Evolutionary conservation across 2,797 vertebrate species (phyloP), one percentile per base, ranked within the genome.

Genomic region (Lateolabrax maculatus): DNA sequence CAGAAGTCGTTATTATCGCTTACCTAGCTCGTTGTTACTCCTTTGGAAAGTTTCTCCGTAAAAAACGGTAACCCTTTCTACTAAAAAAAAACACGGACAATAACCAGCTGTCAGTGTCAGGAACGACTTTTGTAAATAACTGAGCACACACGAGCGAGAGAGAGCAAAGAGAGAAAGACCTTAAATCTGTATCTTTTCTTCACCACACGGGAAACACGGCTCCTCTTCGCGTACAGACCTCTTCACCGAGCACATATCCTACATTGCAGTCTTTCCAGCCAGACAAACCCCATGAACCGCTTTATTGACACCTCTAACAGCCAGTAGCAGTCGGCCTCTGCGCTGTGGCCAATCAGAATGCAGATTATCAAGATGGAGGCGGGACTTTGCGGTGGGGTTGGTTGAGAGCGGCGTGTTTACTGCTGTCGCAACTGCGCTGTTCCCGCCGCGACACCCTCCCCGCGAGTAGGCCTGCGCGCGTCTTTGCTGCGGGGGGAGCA

Each of bases 401-500:
- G 77, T 90, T 87, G 89, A 86, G 78, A 10, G 44, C 34, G 77
- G 70, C 58, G 68, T 94, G 88, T 95, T 94, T 92, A 89, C 85
- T 79, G 89, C 91, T 67, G 75, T 87, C 79, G 67, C 85, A 90
- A 90, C 25, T 36, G 53, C 61, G 94, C 94, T 92, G 79, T 95
- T 95, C 86, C 71, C 0, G 0, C 0, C 0, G 1, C 0, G 0
- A 0, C n/a, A 31, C 23, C 86, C 94, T 90, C 94, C 94, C 94
- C 5, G 5, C 46, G 10, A 31, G 4, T 4, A 23, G 4, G 0
- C 2, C 1, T 1, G 12, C 2, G 1, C 0, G 3, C 18, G 2
- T 0, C 0, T 13, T 3, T 1, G 12, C 25, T 3, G 1, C 85
- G 63, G 90, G 31, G 91, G 95, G 96, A 72, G 93, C 68, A 19